These are phyloP conservation scores for Brachyptera risi DNA, from an alignment of 2,888 invertebrate species.

Conservation along the genomic window DNA sequence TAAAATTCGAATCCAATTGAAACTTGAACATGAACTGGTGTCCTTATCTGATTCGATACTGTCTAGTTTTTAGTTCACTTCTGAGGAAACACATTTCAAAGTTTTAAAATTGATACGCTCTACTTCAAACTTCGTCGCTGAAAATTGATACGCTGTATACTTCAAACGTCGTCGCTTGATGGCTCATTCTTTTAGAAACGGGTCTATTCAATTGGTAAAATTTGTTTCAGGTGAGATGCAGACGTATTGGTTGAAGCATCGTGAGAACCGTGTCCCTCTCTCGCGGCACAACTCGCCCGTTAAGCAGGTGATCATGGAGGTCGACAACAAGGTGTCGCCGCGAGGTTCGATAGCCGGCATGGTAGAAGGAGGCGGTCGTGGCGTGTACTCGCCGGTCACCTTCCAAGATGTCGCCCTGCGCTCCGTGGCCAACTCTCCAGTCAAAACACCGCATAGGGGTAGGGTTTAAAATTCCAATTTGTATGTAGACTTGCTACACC, in stretches of 20 bases:
- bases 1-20: too few relatives aligned
- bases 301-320: conserved; percentile 42
- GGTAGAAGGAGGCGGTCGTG: conserved; percentile 54
- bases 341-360: conserved; percentile 40
- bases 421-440: conserved; percentile 73
- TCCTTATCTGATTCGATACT: too few relatives aligned
- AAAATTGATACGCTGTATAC: too few relatives aligned
- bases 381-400: conserved; percentile 79
- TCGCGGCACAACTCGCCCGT: conserved; percentile 40
- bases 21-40: too few relatives aligned
- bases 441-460: conserved; percentile 46
- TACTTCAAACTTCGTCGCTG: too few relatives aligned
- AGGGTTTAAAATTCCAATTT: conserved; percentile 3
- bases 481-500: too few relatives aligned
- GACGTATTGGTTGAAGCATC: conserved; percentile 80
- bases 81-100: too few relatives aligned
- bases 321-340: conserved; percentile 46
- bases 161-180: too few relatives aligned
- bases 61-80: too few relatives aligned
- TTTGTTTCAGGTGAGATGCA: conserved; percentile 75
- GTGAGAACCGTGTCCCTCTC: conserved; percentile 59
- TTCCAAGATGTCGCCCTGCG: conserved; percentile 78
- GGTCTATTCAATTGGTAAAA: too few relatives aligned
- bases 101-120: too few relatives aligned
- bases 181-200: too few relatives aligned